Evolutionary conservation across 2,113 vertebrate species (phyloP).

Genomic region (Myotis yumanensis): DNA sequence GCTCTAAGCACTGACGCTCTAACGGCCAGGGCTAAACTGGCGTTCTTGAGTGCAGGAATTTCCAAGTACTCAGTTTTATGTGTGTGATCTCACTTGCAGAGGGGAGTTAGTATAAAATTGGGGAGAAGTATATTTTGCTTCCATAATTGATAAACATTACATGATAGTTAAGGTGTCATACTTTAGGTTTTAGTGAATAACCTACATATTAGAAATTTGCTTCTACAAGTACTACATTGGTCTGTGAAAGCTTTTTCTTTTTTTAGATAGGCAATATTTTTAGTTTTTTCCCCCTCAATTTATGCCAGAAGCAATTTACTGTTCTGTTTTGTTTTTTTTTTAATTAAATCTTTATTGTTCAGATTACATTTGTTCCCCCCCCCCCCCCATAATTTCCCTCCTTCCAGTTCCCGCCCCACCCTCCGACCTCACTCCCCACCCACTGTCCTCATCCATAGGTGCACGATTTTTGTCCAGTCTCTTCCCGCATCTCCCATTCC

Average conservation of each 20-base stretch:
- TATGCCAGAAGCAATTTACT: not conserved
- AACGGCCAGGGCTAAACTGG: not conserved
- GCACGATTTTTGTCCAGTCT: too few species aligned
- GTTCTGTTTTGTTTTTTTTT: not conserved
- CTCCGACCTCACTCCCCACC: too few species aligned
- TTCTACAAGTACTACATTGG: not conserved
- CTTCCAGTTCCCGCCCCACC: too few species aligned
- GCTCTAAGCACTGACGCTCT: too few species aligned
- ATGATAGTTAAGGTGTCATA: not conserved
- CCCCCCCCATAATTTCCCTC: too few species aligned
- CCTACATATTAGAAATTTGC: not conserved
- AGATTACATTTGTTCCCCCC: too few species aligned
- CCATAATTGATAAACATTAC: not conserved
- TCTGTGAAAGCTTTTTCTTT: not conserved
- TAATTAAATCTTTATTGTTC: too few species aligned
- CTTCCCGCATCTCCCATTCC: too few species aligned
- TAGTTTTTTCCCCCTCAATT: not conserved
- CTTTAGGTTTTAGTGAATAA: not conserved
- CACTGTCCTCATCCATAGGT: too few species aligned
- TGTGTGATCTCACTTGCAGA: constrained; percentile 6
- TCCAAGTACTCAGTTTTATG: constrained; percentile 2
- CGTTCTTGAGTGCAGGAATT: not conserved
- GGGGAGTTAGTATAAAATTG: constrained; percentile 27
- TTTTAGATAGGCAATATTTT: not conserved
- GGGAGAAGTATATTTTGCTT: not conserved